These are phyloP conservation scores for Platycercus adscitus DNA, from an alignment of 2,113 vertebrate genomes.

Conservation along the genomic window DNA sequence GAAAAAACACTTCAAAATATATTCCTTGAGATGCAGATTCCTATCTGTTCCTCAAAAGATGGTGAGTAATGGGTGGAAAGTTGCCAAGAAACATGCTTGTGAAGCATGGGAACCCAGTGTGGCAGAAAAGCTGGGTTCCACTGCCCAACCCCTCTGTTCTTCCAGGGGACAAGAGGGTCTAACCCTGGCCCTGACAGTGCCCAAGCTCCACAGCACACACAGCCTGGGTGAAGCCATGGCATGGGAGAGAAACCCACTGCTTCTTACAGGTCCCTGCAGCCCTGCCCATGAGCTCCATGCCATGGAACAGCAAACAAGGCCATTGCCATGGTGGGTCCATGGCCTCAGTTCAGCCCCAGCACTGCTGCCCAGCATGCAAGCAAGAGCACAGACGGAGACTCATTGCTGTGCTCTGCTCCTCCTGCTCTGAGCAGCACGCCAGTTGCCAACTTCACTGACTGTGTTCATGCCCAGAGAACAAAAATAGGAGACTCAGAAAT, in stretches of 20 bases:
- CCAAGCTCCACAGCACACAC: not conserved
- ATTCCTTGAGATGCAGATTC: not conserved
- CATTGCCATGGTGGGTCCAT: not conserved
- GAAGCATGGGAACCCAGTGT: not conserved
- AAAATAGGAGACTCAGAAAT: not conserved
- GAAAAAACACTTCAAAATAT: not conserved
- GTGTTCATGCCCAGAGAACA: not conserved
- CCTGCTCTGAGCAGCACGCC: not conserved
- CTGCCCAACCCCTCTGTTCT: not conserved
- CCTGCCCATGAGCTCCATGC: not conserved
- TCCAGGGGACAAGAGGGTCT: not conserved
- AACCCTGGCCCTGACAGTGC: not conserved
- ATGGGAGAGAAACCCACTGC: not conserved
- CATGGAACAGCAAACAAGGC: not conserved
- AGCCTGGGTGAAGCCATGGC: not conserved
- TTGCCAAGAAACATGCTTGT: not conserved
- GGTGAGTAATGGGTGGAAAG: not conserved
- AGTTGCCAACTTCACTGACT: accelerated
- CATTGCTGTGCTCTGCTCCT: not conserved
- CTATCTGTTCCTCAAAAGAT: not conserved
- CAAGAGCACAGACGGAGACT: accelerated
- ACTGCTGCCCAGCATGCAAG: not conserved
- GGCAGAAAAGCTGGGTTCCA: not conserved
- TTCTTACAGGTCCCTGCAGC: not conserved
- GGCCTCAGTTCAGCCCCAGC: not conserved